Conservation (phyloP, 2,113 vertebrate species). For the Hylia prasina region DNA sequence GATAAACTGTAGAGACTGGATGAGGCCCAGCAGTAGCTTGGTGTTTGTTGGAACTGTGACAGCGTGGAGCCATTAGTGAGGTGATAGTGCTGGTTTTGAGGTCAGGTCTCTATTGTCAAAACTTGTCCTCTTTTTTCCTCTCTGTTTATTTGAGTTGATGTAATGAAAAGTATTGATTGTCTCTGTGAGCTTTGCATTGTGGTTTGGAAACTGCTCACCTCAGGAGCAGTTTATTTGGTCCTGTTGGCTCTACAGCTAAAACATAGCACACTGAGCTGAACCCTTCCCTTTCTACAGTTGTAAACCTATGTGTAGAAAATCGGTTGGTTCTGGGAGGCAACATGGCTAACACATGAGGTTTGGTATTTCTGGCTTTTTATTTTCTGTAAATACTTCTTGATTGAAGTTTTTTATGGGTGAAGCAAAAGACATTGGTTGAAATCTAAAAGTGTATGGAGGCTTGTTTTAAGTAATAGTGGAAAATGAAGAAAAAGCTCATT, state of each 20-base stretch:
- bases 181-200: neutral
- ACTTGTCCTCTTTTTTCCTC: neutral
- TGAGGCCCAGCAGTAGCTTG: neutral
- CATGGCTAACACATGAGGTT: neutral
- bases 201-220: neutral
- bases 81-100: neutral
- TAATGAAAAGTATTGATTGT: neutral
- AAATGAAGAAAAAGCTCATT: neutral
- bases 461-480: neutral
- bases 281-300: neutral
- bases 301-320: neutral
- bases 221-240: neutral
- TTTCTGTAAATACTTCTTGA: neutral
- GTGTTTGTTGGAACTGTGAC: neutral
- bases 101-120: neutral
- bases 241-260: neutral
- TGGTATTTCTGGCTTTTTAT: neutral
- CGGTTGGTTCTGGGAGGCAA: neutral
- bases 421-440: neutral
- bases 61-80: neutral
- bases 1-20: neutral
- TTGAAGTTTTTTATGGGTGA: neutral
- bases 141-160: neutral
- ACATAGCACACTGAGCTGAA: neutral
- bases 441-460: neutral